Percentiles rank a stretch among this genome's conserved stretches.
Evolutionary conservation across 37 sponge, comb jelly and placozoan genomes (phyloP).

Genomic region (Halisarca cf. caerulea): DNA sequence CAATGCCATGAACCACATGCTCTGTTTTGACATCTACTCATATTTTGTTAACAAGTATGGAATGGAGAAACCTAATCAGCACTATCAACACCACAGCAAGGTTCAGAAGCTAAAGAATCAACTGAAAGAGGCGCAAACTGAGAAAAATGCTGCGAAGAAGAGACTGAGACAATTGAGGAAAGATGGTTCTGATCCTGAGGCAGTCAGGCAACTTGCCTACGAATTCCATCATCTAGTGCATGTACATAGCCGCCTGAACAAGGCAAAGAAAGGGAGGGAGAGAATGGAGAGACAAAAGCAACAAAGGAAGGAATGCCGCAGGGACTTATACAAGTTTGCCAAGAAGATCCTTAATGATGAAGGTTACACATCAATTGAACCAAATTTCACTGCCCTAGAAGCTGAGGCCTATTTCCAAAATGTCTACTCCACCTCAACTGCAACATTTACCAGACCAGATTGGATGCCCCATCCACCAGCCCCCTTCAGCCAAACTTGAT

Average conservation of each 20-base stretch:
- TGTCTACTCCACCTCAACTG: slow-evolving; percentile 11
- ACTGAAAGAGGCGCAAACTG: not conserved
- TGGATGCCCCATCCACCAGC: slow-evolving; percentile 7
- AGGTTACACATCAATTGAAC: slow-evolving; percentile 1
- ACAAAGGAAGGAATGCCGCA: not conserved
- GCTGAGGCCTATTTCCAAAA: slow-evolving; percentile 2
- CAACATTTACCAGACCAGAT: slow-evolving; percentile 1
- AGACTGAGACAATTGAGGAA: not conserved
- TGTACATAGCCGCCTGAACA: not conserved
- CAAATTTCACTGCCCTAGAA: not conserved
- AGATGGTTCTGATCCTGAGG: not conserved
- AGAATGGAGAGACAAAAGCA: too few relatives aligned
- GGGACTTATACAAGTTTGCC: not conserved
- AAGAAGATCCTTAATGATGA: slow-evolving; percentile 16
- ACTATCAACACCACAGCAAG: not conserved
- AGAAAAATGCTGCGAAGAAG: not conserved
- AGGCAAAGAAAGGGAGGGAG: not conserved
- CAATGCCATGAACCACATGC: not conserved
- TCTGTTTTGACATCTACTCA: not conserved
- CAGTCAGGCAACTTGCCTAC: not conserved
- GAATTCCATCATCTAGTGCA: not conserved
- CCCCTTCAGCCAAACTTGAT: not conserved
- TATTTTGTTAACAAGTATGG: not conserved
- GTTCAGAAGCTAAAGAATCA: not conserved
- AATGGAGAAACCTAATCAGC: not conserved